Evolutionary conservation across 2,113 vertebrate species (phyloP).

Genomic region (Atractosteus spatula): DNA sequence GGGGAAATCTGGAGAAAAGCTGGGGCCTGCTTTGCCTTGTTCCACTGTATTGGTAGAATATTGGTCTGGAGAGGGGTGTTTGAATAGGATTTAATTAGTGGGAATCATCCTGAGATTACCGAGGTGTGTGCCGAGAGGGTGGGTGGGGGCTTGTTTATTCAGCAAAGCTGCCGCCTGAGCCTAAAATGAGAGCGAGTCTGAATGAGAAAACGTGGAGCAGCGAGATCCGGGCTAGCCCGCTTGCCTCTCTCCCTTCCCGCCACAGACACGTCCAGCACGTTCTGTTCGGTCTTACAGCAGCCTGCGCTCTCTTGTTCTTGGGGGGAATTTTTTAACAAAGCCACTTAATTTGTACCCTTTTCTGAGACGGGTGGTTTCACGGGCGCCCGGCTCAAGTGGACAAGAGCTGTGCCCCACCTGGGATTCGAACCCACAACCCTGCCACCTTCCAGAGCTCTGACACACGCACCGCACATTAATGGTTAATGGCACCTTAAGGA

Average conservation of each 20-base stretch:
- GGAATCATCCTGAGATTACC: slow-evolving; percentile 89
- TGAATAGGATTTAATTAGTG: slow-evolving; percentile 96
- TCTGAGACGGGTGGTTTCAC: no score
- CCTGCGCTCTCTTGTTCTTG: not conserved
- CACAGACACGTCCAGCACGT: not conserved
- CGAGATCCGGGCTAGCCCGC: slow-evolving; percentile 49
- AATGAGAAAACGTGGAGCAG: slow-evolving; percentile 55
- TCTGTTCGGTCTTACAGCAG: no score
- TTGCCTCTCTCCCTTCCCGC: slow-evolving; percentile 36
- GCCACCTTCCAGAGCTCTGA: no score
- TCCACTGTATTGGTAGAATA: slow-evolving; percentile 72
- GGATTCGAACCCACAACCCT: no score
- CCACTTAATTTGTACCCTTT: not conserved
- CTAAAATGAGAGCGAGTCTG: slow-evolving; percentile 73
- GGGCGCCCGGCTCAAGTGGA: no score
- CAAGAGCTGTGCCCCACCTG: no score
- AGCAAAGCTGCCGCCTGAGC: slow-evolving; percentile 84
- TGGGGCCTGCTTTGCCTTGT: slow-evolving; percentile 68
- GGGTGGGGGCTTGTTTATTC: slow-evolving; percentile 78
- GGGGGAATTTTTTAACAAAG: not conserved
- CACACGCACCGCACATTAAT: no score
- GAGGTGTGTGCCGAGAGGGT: slow-evolving; percentile 49
- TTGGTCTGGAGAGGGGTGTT: slow-evolving; percentile 87
- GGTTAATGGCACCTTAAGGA: no score
- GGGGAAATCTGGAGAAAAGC: slow-evolving; percentile 79